Evolutionary conservation across 2,113 vertebrate genomes (phyloP), one percentile per base, ranked within the genome.

Genomic region (Callithrix jacchus): DNA sequence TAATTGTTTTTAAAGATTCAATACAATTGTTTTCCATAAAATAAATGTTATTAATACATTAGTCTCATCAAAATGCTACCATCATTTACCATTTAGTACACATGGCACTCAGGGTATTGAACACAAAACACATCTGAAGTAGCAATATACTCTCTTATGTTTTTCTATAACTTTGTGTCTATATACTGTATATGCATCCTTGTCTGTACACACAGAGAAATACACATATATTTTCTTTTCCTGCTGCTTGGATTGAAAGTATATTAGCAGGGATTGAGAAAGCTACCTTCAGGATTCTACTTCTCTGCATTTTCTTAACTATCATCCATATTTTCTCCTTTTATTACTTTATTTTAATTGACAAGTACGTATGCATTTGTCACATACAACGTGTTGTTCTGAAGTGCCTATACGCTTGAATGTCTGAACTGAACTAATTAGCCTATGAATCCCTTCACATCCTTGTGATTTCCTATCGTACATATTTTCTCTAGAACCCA

Each of bases 81-180:
- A 68, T 77, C 21, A 68, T 77, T 93, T 83, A 90, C 25, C 12
- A 58, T 77, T 92, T 66, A 82, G 42, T 27, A 87, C 79, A 83
- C n/a, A 2, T 25, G 27, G 25, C 30, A 25, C 32, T 64, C 42
- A 56, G 30, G 18, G 4, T 87, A 84, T 66, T 18, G 3, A 66
- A n/a, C 23, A 17, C 45, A 93, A 35, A 87, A 42, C 3, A 93
- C 81, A 30, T 47, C 14, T 49, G 6, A 70, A 45, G 1, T 47
- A 35, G 66, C 40, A 45, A 40, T 32, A n/a, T n/a, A 71, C 3
- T 40, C 8, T 25, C 17, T 81, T 61, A 83, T 6, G 90, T 87
- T 54, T 87, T 25, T n/a, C 25, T 1, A 17, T 42, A 20, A 2
- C 5, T 76, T 58, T 64, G 9, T 49, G 23, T 68, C 16, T n/a